A percentile compares a stretch with the other conserved stretches of the same genome.
These are phyloP conservation scores for Etheostoma cragini DNA, from an alignment of 2,113 vertebrate genomes.

Conservation along the genomic window DNA sequence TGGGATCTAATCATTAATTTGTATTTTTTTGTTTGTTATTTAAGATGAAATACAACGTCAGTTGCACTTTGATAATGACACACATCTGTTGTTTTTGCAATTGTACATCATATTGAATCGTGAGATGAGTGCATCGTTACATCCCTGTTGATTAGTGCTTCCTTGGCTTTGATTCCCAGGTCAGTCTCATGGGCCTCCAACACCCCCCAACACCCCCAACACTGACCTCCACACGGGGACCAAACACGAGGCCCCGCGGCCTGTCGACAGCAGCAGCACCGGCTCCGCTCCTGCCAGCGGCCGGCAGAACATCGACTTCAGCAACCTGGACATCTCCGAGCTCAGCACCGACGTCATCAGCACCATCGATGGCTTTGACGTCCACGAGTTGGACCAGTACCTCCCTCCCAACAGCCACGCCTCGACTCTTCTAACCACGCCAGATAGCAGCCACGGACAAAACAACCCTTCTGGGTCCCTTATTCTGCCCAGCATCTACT, in stretches of 20 bases:
- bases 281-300: neutral
- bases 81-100: too few relatives aligned
- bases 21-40: too few relatives aligned
- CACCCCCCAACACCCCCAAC: slow-evolving; percentile 92
- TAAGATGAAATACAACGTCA: too few relatives aligned
- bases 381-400: slow-evolving; percentile 93
- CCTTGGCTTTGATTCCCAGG: slow-evolving; percentile 72
- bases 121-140: too few relatives aligned
- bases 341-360: slow-evolving; percentile 93
- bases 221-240: slow-evolving; percentile 83
- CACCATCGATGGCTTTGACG: slow-evolving; percentile 91
- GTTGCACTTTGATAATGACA: too few relatives aligned
- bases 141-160: neutral
- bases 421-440: slow-evolving; percentile 42
- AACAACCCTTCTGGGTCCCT: slow-evolving; percentile 71
- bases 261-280: slow-evolving; percentile 76
- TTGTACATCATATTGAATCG: too few relatives aligned
- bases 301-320: slow-evolving; percentile 95
- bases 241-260: slow-evolving; percentile 87
- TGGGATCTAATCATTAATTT: too few relatives aligned
- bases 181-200: slow-evolving; percentile 90
- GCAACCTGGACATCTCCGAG: slow-evolving; percentile 93
- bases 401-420: slow-evolving; percentile 87
- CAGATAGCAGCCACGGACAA: slow-evolving; percentile 78
- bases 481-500: slow-evolving; percentile 59